Evolutionary conservation across 2,888 invertebrate genomes (phyloP).

Genomic region (Neuroscelio doddi): DNA sequence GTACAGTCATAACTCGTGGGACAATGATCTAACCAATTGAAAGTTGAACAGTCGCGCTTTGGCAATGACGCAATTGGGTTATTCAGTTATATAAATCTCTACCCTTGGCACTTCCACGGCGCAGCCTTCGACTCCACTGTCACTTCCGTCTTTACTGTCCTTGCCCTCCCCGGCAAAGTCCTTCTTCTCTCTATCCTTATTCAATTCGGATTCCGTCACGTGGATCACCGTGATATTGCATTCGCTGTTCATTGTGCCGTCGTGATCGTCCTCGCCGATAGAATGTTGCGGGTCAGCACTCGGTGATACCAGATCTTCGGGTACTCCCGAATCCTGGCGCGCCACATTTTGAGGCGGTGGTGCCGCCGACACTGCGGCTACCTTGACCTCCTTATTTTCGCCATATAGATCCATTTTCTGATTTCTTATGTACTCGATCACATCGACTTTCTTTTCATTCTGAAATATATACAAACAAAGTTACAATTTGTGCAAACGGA

Average conservation of each 20-base stretch:
- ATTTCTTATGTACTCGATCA: conserved; percentile 39
- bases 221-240: conserved; percentile 68
- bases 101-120: conserved; percentile 73
- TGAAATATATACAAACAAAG: too few relatives aligned
- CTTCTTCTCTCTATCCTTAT: conserved; percentile 46
- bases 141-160: conserved; percentile 79
- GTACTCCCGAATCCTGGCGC: conserved; percentile 66
- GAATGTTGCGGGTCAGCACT: conserved; percentile 13
- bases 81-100: conserved; percentile 9
- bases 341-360: conserved; percentile 56
- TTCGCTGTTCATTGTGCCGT: conserved; percentile 61
- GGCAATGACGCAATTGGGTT: background rate
- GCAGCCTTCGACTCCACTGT: conserved; percentile 85
- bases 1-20: too few relatives aligned
- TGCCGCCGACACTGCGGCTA: conserved; percentile 24
- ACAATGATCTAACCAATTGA: background rate
- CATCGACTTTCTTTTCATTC: conserved; percentile 39
- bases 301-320: conserved; percentile 64
- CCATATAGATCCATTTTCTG: conserved; percentile 54
- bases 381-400: conserved; percentile 52
- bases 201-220: conserved; percentile 47
- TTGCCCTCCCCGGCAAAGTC: conserved; percentile 59
- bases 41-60: conserved; percentile 6
- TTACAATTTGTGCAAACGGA: too few relatives aligned
- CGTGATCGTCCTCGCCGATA: conserved; percentile 23